Conservation (phyloP, 2,888 invertebrate species). For the Eupithecia exiguata region DNA sequence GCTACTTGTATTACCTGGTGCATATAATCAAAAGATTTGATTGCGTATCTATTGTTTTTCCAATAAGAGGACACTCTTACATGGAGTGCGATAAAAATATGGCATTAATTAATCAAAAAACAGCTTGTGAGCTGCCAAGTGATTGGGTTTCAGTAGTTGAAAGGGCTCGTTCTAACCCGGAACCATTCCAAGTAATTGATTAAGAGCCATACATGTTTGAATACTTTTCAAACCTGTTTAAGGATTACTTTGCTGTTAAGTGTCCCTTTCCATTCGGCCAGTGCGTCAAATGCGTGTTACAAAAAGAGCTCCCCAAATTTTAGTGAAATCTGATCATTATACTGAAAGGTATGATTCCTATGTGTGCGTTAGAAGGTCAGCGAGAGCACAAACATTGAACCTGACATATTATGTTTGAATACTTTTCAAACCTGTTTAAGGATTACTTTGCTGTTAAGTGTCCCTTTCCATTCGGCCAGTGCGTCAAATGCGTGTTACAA, state of each 20-base stretch:
- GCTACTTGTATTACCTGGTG: not conserved
- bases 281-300: not conserved
- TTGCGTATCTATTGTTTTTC: constrained; percentile 4
- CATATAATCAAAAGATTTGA: not conserved
- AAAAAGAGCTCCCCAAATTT: not conserved
- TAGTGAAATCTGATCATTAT: not conserved
- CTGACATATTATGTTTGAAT: too few species aligned
- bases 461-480: not conserved
- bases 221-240: not conserved
- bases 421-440: not conserved
- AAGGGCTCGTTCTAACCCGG: not conserved
- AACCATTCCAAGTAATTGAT: constrained; percentile 4
- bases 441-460: not conserved
- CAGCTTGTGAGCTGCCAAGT: not conserved
- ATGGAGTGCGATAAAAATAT: constrained; percentile 4
- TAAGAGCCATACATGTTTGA: not conserved
- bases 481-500: not conserved
- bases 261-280: not conserved
- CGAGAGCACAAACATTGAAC: not conserved
- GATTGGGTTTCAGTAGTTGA: constrained; percentile 1
- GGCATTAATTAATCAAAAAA: constrained; percentile 4
- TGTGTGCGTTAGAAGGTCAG: not conserved
- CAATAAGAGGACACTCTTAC: not conserved
- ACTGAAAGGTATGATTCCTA: constrained; percentile 3
- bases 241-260: not conserved